These are phyloP conservation scores for Bucorvus abyssinicus DNA, from an alignment of 2,797 vertebrate genomes.

Conservation along the genomic window DNA sequence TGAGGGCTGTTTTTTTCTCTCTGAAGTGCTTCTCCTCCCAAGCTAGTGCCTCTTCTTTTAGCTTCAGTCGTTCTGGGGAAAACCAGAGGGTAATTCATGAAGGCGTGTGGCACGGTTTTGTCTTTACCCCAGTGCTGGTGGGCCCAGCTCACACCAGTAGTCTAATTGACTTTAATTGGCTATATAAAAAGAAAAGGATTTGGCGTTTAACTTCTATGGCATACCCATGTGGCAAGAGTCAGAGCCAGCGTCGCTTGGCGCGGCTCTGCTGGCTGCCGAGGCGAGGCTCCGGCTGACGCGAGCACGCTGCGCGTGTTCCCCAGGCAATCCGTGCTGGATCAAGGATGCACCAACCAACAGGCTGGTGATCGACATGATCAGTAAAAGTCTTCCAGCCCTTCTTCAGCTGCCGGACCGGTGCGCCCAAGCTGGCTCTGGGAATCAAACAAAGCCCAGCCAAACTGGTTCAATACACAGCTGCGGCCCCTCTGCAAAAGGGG, in stretches of 20 bases:
- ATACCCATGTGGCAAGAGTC: background rate
- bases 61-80: background rate
- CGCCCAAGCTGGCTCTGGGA: background rate
- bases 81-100: background rate
- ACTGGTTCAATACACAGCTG: background rate
- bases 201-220: background rate
- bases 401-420: background rate
- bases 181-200: background rate
- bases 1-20: background rate
- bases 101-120: background rate
- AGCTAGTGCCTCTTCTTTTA: background rate
- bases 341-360: background rate
- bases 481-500: background rate
- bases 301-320: fast-evolving
- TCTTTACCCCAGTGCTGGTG: background rate
- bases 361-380: background rate
- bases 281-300: background rate
- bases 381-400: background rate
- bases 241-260: background rate
- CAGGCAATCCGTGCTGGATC: background rate
- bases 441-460: background rate
- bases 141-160: background rate
- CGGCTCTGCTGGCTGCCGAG: background rate
- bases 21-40: background rate
- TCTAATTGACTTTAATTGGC: background rate